Evolutionary conservation across 2,797 vertebrate species (phyloP), one percentile per base, ranked within the genome.

Genomic region (Chaetodon trifasciatus): DNA sequence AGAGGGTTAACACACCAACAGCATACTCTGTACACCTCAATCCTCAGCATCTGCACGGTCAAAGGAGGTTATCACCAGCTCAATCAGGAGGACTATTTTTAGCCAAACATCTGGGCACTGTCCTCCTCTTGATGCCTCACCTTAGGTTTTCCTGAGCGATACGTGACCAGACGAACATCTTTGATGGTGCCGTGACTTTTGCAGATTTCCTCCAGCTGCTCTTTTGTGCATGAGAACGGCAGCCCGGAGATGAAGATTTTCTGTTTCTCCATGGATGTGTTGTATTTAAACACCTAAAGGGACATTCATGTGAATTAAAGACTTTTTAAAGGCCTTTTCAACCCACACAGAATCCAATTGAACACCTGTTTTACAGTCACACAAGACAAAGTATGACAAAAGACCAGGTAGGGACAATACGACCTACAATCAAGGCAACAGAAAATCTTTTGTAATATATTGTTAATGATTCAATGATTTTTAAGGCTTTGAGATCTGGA

Each of bases 171-270:
- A 7, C 98, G 95, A 52, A 98, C 95, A 10, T 98, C 97, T 88
- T 95, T 98, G 71, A 99, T 81, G 0, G 93, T 94, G 67, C 98
- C 98, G 0, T 99, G 96, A 4, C 81, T 89, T 91, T 96, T 96
- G 79, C 96, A 98, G 49, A 97, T 65, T 70, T 97, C 96, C 70
- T 96, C 96, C 42, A 99, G 94, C 24, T 97, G 96, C 63, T 98
- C 97, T 90, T 96, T 97, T 3, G 96, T 98, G 94, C 96, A 97
- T 32, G 96, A 96, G 83, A 97, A 99, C 0, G 98, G 98, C 85
- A 99, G 91, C 24, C 98, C 98, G 0, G 98, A 98, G 86, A 99
- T 96, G 61, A 99, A 99, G 49, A 99, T 94, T 76, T 99, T 99
- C 70, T 99, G 98, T 86, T 97, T 98, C 94, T 99, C 98, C 85